These are phyloP conservation scores for Stegostoma tigrinum DNA, from an alignment of 2,113 vertebrate genomes.

Conservation along the genomic window DNA sequence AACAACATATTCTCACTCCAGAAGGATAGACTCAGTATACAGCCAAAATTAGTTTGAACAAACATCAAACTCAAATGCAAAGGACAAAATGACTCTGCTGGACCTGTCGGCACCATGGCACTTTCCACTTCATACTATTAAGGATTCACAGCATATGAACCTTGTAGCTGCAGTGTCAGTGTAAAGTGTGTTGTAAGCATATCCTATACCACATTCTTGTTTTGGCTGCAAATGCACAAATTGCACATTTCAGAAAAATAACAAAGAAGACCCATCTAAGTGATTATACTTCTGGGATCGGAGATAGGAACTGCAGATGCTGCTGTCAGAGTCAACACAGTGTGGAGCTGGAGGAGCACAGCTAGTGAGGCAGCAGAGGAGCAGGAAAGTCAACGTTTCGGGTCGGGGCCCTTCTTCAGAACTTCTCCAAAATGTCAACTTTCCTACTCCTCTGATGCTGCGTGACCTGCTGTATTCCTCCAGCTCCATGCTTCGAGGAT, in stretches of 20 bases:
- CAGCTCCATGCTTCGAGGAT: too few relatives aligned
- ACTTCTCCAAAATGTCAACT: too few relatives aligned
- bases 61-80: neutral
- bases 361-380: too few relatives aligned
- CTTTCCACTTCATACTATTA: neutral
- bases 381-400: too few relatives aligned
- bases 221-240: neutral
- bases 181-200: neutral
- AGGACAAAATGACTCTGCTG: neutral
- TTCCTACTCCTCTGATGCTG: too few relatives aligned
- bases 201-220: neutral
- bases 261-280: neutral
- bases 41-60: neutral
- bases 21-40: neutral
- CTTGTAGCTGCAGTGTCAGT: neutral
- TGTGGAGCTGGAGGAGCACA: too few relatives aligned
- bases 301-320: neutral
- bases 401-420: too few relatives aligned
- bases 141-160: neutral
- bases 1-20: neutral
- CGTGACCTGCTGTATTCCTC: too few relatives aligned
- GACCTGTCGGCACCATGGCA: neutral
- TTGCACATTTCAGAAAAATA: neutral
- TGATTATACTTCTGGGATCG: neutral
- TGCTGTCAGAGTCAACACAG: too few relatives aligned